Percentiles rank a stretch among this genome's conserved stretches.
phyloP scores from a whole-genome alignment of 2,797 vertebrate genomes.

The Muscicapa striata region DNA sequence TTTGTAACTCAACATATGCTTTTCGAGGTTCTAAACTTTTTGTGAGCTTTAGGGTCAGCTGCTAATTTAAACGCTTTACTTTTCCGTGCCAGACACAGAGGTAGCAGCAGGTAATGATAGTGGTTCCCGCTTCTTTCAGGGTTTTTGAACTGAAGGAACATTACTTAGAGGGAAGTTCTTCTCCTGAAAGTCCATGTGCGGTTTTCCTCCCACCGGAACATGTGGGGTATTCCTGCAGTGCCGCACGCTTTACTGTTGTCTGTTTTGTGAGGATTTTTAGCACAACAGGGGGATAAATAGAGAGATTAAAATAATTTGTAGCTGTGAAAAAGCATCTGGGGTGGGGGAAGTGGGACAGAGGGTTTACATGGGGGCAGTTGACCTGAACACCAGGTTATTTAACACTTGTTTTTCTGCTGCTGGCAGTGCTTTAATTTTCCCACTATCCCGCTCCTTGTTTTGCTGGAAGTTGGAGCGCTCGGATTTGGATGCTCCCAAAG shows the following conservation, averaged over 20 bases:
- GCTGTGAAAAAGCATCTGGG: not conserved
- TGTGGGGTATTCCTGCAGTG: fast-evolving
- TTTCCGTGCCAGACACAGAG: not conserved
- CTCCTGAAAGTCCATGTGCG: fast-evolving
- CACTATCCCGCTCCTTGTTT: fast-evolving
- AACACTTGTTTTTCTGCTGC: not conserved
- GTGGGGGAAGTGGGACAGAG: not conserved
- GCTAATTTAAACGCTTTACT: not conserved
- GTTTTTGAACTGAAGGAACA: not conserved
- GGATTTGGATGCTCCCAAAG: not conserved
- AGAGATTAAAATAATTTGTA: not conserved
- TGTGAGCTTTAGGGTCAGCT: not conserved
- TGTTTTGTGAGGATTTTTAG: not conserved
- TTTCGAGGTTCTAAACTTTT: not conserved
- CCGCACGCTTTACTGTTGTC: fast-evolving
- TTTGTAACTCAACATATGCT: not conserved
- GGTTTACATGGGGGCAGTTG: not conserved
- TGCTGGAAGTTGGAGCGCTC: not conserved
- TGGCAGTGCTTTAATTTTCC: not conserved
- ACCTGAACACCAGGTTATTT: not conserved
- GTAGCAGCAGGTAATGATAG: not conserved
- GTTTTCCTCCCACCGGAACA: not conserved
- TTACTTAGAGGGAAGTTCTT: not conserved
- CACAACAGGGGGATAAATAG: fast-evolving
- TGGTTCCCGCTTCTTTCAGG: no score